Percentiles rank a stretch among this genome's conserved stretches.
phyloP scores from a whole-genome alignment of 2,113 vertebrate genomes.

The Phyllopteryx taeniolatus region DNA sequence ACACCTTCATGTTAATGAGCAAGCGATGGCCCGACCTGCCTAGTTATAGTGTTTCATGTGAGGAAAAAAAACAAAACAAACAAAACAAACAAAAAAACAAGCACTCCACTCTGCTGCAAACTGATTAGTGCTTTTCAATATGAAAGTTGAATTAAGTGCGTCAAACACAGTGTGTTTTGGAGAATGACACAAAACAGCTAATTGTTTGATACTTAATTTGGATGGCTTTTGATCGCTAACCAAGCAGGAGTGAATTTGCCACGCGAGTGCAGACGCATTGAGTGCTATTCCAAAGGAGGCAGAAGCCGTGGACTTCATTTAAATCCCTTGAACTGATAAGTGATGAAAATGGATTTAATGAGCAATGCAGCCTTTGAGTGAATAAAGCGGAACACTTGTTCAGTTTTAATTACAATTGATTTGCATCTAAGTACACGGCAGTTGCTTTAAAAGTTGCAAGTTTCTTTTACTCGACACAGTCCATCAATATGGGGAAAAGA shows the following conservation, averaged over 20 bases:
- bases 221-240: constrained; percentile 76
- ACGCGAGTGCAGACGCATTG: constrained; percentile 63
- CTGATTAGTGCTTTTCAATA: constrained; percentile 76
- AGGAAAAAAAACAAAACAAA: constrained; percentile 52
- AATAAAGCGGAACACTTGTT: constrained; percentile 82
- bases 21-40: constrained; percentile 69
- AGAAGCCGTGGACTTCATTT: constrained; percentile 71
- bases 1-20: constrained; percentile 86
- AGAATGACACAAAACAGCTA: constrained; percentile 83
- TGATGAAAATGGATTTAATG: constrained; percentile 84
- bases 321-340: constrained; percentile 81
- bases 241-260: constrained; percentile 70
- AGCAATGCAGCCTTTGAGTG: constrained; percentile 75
- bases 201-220: constrained; percentile 85
- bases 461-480: constrained; percentile 52
- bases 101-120: constrained; percentile 64
- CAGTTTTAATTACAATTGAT: constrained; percentile 92
- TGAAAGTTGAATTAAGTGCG: constrained; percentile 88
- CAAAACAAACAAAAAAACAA: constrained; percentile 37
- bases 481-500: constrained; percentile 55
- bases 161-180: constrained; percentile 81
- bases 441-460: constrained; percentile 65
- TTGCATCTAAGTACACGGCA: constrained; percentile 80
- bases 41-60: constrained; percentile 77
- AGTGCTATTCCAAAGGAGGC: constrained; percentile 76